Evolutionary conservation across 2,797 vertebrate genomes (phyloP).

Genomic region (Trichosurus vulpecula): DNA sequence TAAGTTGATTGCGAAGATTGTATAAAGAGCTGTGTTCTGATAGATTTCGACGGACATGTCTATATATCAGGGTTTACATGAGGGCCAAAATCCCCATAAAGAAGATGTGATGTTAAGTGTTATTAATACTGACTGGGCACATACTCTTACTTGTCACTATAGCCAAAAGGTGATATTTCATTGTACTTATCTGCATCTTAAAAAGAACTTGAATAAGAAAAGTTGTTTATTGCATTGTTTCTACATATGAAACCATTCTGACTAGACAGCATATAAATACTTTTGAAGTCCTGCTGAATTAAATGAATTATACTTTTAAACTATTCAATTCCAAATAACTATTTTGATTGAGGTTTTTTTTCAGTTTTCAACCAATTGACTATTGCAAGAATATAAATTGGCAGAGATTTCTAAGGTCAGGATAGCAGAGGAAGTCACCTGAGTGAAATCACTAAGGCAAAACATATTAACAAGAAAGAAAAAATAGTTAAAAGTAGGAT

Average conservation of each 20-base stretch:
- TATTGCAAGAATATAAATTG: not conserved
- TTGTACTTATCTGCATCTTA: not conserved
- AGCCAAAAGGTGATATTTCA: not conserved
- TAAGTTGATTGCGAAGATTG: not conserved
- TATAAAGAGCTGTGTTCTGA: not conserved
- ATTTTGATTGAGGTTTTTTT: not conserved
- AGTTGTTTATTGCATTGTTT: not conserved
- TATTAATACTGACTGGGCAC: not conserved
- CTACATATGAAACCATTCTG: not conserved
- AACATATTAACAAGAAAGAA: not conserved
- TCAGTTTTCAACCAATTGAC: not conserved
- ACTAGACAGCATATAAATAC: not conserved
- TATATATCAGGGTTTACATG: not conserved
- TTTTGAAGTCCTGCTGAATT: not conserved
- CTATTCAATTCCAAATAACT: not conserved
- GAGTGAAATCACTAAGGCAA: not conserved
- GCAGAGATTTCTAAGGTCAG: not conserved
- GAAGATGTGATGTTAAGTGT: not conserved
- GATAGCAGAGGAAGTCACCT: not conserved
- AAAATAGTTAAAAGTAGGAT: not conserved
- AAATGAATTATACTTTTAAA: not conserved
- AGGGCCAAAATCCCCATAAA: not conserved
- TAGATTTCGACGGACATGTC: not conserved
- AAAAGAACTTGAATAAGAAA: not conserved
- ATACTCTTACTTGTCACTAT: not conserved